Base-by-base conservation (phyloP, 1,140 invertebrate genomes). In the Elysia chlorotica region DNA sequence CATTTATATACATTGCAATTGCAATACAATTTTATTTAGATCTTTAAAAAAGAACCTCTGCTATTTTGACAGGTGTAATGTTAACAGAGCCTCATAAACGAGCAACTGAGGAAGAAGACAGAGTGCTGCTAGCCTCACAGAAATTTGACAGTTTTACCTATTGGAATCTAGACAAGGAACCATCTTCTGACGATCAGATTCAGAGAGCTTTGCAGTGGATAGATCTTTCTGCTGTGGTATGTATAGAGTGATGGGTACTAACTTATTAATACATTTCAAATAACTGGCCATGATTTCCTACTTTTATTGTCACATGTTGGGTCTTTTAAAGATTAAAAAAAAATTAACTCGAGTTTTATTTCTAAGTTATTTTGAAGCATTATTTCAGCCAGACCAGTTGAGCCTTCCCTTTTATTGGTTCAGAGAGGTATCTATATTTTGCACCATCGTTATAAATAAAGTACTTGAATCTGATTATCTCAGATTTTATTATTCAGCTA, bases 91-190 rank as follows among this genome's bases (percentile, higher is more conserved):
- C 88, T 23, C 89, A 91, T 74, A 90, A 89, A 79, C 88, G 90
- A 5, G 83, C 90, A 0, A 85, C 82, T 65, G 90, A 92, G 78
- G 89, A 89, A 56, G 87, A 89, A 36, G 89, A 91, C 25, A 87
- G 92, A 68, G 91, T 90, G 80, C 90, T 93, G 62, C 90, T 91
- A 83, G 87, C 90, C 0, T 89, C 88, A 0, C 88, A 90, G 25
- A 89, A 73, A 53, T 94, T 94, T 84, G 88, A 91, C 71, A 83
- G 90, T 38, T 88, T 94, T 59, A 90, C 88, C 0, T 92, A 92
- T 81, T 95, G 93, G 93, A 94, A 95, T 84, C 93, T 92, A 89
- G 93, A 94, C 79, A 92, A 91, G 83, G 86, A 89, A 54, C 92
- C 93, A 54, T 91, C 90, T 2, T 89, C 90, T 76, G 92, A 92